Percentiles rank a stretch among this genome's conserved stretches.
Conservation (phyloP, 2,113 vertebrate genomes). For the Mustela nigripes region DNA sequence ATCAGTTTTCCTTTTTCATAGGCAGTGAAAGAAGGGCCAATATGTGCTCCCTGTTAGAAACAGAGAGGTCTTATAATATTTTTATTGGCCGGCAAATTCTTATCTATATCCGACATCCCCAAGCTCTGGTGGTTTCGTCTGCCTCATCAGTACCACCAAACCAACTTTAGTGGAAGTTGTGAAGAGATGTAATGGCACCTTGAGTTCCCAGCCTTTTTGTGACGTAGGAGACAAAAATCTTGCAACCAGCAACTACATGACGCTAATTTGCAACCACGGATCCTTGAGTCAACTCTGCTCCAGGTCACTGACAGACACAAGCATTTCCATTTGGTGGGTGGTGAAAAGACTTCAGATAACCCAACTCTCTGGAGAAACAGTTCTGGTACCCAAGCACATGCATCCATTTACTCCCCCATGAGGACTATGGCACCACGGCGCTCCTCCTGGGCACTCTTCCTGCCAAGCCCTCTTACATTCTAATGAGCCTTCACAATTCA, state of each 20-base stretch:
- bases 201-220: background rate
- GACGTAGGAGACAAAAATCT: background rate
- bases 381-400: background rate
- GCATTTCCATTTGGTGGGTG: background rate
- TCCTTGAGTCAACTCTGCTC: background rate
- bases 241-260: background rate
- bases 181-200: background rate
- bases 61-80: constrained; percentile 65
- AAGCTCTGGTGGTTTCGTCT: constrained; percentile 11
- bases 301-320: background rate
- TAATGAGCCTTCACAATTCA: background rate
- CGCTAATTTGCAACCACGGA: background rate
- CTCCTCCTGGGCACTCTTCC: background rate
- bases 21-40: constrained; percentile 47
- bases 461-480: background rate
- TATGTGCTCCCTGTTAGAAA: constrained; percentile 58
- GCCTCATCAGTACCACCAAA: background rate
- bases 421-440: background rate
- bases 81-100: constrained; percentile 64
- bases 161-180: background rate
- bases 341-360: background rate
- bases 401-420: background rate
- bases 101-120: background rate
- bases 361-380: background rate
- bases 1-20: constrained; percentile 70